A percentile compares a stretch with the other conserved stretches of the same genome.
These are phyloP conservation scores for Steinernema hermaphroditum DNA, from an alignment of 2,888 invertebrate genomes.

Conservation along the genomic window DNA sequence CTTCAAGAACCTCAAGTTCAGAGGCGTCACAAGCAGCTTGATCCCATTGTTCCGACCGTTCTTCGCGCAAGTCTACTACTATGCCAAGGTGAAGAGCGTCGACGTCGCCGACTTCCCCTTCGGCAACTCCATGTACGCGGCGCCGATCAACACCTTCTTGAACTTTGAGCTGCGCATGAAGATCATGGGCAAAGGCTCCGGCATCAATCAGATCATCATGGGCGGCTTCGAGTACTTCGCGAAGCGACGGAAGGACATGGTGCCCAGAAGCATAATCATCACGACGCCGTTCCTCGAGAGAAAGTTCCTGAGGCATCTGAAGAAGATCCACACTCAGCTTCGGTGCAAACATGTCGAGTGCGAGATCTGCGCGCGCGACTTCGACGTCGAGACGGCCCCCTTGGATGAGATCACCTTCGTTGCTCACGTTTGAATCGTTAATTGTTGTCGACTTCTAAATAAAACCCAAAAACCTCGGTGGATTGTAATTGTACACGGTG, in stretches of 20 bases:
- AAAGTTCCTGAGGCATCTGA: background rate
- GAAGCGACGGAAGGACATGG: background rate
- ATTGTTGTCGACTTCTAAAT: no score
- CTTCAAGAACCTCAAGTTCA: background rate
- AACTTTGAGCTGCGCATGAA: background rate
- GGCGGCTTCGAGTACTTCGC: background rate
- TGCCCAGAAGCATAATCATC: background rate
- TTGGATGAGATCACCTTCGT: background rate
- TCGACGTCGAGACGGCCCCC: background rate
- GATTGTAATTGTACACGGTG: no score
- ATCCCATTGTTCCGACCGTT: background rate
- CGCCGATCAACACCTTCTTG: background rate
- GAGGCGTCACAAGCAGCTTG: background rate
- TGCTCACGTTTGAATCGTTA: background rate
- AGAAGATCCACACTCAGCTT: background rate
- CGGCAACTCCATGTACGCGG: background rate
- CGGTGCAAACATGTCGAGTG: background rate
- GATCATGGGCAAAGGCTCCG: background rate
- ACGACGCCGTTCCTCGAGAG: background rate
- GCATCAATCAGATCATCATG: background rate
- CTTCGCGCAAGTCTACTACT: background rate
- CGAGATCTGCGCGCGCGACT: slow-evolving; percentile 4
- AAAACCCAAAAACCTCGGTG: no score
- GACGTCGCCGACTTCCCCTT: background rate
- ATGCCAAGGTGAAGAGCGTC: background rate